Percentiles rank a stretch among this genome's conserved stretches.
Evolutionary conservation across 2,797 vertebrate genomes (phyloP).

Genomic region (Cossypha caffra): DNA sequence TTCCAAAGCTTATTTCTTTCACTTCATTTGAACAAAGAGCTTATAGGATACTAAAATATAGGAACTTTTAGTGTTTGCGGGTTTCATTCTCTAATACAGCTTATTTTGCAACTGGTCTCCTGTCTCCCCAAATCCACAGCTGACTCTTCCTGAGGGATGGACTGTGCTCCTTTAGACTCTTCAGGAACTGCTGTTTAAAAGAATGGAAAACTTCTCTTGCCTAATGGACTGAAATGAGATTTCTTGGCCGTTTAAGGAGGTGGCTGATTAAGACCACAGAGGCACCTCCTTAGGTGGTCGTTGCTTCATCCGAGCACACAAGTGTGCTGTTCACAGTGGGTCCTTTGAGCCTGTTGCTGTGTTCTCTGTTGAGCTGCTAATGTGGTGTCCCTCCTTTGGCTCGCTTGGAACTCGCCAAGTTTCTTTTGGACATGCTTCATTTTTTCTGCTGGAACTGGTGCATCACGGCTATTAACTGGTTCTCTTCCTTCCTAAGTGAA

Average conservation of each 20-base stretch:
- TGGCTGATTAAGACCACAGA: conserved; percentile 68
- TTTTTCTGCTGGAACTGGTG: conserved; percentile 74
- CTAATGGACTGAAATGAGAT: conserved; percentile 57
- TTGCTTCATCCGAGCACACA: conserved; percentile 53
- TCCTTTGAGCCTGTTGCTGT: conserved; percentile 71
- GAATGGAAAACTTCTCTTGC: conserved; percentile 58
- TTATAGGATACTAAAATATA: background rate
- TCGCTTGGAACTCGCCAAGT: conserved; percentile 77
- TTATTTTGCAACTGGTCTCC: background rate
- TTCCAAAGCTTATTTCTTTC: background rate
- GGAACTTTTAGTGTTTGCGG: background rate
- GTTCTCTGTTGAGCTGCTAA: conserved; percentile 74
- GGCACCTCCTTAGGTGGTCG: conserved; percentile 73
- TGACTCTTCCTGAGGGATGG: background rate
- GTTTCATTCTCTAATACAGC: background rate
- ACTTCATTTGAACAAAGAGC: background rate
- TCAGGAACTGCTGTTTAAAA: conserved; percentile 46
- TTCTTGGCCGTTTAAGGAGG: conserved; percentile 55
- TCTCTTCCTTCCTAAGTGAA: conserved; percentile 77
- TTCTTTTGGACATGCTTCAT: conserved; percentile 76
- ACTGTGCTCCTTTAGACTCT: conserved; percentile 14
- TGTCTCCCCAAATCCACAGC: background rate
- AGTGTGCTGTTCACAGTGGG: conserved; percentile 68
- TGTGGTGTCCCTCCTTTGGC: conserved; percentile 78
- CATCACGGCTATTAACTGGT: conserved; percentile 76